phyloP scores from a whole-genome alignment of 2,113 vertebrate genomes.

The Gymnobelideus leadbeateri region DNA sequence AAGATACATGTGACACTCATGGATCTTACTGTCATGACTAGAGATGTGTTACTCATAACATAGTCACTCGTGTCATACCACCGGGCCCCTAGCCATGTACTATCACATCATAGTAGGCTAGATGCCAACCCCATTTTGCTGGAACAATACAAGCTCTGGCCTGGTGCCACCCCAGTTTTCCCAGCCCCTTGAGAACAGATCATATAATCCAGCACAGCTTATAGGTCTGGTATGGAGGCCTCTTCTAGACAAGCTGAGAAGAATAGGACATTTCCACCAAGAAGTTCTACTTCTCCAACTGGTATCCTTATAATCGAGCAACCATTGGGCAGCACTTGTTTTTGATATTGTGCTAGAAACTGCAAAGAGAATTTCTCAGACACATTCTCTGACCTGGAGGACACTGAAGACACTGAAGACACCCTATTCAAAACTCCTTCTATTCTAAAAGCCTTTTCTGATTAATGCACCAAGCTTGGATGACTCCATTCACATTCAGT shows the following conservation, averaged over 20 bases:
- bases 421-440: background rate
- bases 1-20: background rate
- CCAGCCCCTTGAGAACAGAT: background rate
- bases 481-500: background rate
- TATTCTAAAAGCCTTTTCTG: background rate
- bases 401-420: background rate
- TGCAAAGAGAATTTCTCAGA: background rate
- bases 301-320: background rate
- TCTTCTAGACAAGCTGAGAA: background rate
- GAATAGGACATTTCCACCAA: background rate
- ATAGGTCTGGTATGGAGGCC: background rate
- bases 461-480: background rate
- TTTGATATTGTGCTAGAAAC: background rate
- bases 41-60: background rate
- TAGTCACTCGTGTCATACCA: background rate
- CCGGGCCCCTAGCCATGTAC: background rate
- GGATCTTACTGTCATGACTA: background rate
- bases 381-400: background rate
- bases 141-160: background rate
- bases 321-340: background rate
- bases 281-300: background rate
- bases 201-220: background rate
- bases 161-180: background rate
- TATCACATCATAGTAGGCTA: background rate
- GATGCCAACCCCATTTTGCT: conserved; percentile 49